These are phyloP conservation scores for Basileuterus tristriatus DNA, from an alignment of 2,797 vertebrate species.

Conservation along the genomic window DNA sequence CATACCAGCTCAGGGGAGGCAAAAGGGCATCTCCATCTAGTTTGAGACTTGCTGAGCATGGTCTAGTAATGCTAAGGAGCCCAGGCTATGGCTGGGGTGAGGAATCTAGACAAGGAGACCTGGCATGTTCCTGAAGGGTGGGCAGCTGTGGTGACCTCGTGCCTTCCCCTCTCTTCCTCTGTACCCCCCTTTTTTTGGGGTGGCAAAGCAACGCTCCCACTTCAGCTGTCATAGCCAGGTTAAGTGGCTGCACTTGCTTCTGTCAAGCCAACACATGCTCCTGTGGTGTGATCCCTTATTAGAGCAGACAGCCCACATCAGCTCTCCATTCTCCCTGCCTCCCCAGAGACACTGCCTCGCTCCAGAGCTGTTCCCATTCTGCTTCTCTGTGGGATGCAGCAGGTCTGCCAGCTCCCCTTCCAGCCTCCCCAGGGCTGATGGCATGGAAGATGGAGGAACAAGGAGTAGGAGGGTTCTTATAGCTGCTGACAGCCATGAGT, in stretches of 20 bases:
- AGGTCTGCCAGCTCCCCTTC: constrained; percentile 17
- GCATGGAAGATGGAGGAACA: not conserved
- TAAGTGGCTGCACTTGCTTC: constrained; percentile 72
- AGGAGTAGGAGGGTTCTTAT: not conserved
- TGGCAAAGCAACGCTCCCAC: not conserved
- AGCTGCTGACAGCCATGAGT: not conserved
- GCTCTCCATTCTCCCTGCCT: constrained; percentile 76
- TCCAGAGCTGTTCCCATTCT: constrained; percentile 86
- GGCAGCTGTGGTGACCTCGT: not conserved
- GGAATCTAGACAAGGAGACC: not conserved
- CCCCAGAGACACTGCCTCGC: constrained; percentile 75
- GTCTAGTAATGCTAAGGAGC: not conserved
- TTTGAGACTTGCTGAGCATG: not conserved
- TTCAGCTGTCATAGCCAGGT: constrained; percentile 61
- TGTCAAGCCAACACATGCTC: constrained; percentile 68
- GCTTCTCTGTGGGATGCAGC: constrained; percentile 69
- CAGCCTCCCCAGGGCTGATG: not conserved
- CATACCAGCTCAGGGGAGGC: not conserved
- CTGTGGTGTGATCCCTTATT: constrained; percentile 83
- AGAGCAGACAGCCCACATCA: constrained; percentile 85
- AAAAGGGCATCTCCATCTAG: not conserved
- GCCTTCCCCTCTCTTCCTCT: not conserved
- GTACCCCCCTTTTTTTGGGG: not conserved
- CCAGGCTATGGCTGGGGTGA: not conserved
- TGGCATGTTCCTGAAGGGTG: not conserved